These are phyloP conservation scores for Philaethria dido DNA, from an alignment of 2,888 invertebrate species.

Conservation along the genomic window DNA sequence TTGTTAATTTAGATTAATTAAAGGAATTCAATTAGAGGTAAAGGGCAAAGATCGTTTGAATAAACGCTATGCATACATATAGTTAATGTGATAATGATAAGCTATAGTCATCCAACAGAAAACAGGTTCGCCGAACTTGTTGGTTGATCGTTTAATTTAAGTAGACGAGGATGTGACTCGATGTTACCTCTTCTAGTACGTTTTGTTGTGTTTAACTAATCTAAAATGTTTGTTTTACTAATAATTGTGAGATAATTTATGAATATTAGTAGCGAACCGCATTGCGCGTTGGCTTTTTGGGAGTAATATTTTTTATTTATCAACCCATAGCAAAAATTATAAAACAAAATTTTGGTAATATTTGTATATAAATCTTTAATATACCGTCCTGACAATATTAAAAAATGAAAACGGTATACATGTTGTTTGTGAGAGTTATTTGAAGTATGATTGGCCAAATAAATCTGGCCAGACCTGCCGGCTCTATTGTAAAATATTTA, in stretches of 20 bases:
- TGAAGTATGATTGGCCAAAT: too few relatives aligned
- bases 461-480: neutral
- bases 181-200: neutral
- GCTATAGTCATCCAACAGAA: neutral
- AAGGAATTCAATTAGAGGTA: constrained; percentile 49
- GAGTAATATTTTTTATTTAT: too few relatives aligned
- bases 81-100: constrained; percentile 19
- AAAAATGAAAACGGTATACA: too few relatives aligned
- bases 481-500: neutral
- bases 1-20: constrained; percentile 61
- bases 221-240: neutral
- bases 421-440: too few relatives aligned
- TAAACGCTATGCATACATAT: constrained; percentile 25
- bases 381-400: too few relatives aligned
- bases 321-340: too few relatives aligned
- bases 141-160: constrained; percentile 13
- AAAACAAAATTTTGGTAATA: too few relatives aligned
- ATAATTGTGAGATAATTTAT: neutral
- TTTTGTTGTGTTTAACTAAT: constrained; percentile 1
- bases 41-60: constrained; percentile 20
- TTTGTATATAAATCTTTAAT: too few relatives aligned
- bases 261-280: too few relatives aligned
- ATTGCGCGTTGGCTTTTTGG: too few relatives aligned
- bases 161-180: constrained; percentile 13
- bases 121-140: constrained; percentile 15